Evolutionary conservation across 2,888 invertebrate species (phyloP).

Genomic region (Limnephilus auricula): DNA sequence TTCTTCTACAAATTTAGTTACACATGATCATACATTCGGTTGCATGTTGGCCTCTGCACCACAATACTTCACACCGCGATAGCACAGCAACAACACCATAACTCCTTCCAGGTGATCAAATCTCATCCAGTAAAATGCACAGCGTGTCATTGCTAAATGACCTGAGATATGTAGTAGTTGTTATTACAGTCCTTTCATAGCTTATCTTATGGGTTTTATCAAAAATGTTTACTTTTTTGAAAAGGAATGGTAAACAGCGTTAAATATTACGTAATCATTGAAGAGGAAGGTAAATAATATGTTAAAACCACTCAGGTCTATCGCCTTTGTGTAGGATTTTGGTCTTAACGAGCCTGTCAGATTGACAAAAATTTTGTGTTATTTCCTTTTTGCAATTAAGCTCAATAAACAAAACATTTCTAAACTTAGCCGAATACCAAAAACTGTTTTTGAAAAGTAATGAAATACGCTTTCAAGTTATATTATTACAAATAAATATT

Average conservation of each 20-base stretch:
- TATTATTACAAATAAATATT: too few species aligned
- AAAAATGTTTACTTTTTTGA: not conserved
- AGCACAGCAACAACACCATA: slow-evolving; percentile 40
- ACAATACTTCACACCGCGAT: slow-evolving; percentile 30
- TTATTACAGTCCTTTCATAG: not conserved
- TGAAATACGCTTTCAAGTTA: too few species aligned
- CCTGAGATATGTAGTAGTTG: not conserved
- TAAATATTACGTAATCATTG: not conserved
- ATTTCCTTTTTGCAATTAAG: too few species aligned
- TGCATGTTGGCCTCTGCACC: slow-evolving; percentile 23
- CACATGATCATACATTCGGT: slow-evolving; percentile 37
- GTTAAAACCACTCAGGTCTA: too few species aligned
- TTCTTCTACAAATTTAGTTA: slow-evolving; percentile 6
- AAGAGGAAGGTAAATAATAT: too few species aligned
- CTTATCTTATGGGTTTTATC: not conserved
- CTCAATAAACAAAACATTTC: too few species aligned
- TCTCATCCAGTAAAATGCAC: slow-evolving; percentile 41
- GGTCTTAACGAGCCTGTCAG: too few species aligned
- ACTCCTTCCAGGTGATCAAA: slow-evolving; percentile 53
- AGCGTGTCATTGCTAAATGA: slow-evolving; percentile 6
- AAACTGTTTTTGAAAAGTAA: too few species aligned
- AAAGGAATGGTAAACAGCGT: too few species aligned
- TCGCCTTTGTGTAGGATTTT: too few species aligned
- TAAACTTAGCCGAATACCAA: too few species aligned
- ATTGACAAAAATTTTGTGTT: too few species aligned